Conservation (phyloP, 2,888 invertebrate genomes). For the Amphipyra berbera region DNA sequence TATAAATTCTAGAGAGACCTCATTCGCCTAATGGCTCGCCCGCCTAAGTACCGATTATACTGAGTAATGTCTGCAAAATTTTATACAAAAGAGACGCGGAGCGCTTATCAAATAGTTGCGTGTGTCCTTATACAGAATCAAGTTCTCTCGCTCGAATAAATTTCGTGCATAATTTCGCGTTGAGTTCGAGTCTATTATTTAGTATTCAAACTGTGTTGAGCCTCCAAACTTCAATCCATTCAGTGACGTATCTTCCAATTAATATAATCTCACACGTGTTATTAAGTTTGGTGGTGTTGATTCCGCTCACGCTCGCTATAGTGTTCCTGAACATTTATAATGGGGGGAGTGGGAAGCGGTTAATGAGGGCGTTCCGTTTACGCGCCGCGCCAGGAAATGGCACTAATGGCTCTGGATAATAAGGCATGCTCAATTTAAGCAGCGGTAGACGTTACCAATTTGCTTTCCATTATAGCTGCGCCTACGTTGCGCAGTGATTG, state of each 20-base stretch:
- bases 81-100: slow-evolving; percentile 35
- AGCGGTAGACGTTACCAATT: slow-evolving; percentile 61
- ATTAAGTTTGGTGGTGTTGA: slow-evolving; percentile 39
- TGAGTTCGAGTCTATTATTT: slow-evolving; percentile 32
- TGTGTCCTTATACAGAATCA: slow-evolving; percentile 21
- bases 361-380: slow-evolving; percentile 69
- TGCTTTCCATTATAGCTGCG: slow-evolving; percentile 61
- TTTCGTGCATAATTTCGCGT: slow-evolving; percentile 29
- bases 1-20: slow-evolving; percentile 51
- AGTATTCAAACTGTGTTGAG: slow-evolving; percentile 43
- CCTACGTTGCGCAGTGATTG: slow-evolving; percentile 55
- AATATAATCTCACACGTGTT: slow-evolving; percentile 54
- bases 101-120: slow-evolving; percentile 38
- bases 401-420: slow-evolving; percentile 71
- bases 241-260: slow-evolving; percentile 55
- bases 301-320: slow-evolving; percentile 56
- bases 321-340: slow-evolving; percentile 49
- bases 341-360: slow-evolving; percentile 57
- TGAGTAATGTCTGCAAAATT: slow-evolving; percentile 42
- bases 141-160: slow-evolving; percentile 22
- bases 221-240: slow-evolving; percentile 46
- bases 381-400: slow-evolving; percentile 61
- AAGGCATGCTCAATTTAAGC: slow-evolving; percentile 64
- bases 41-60: slow-evolving; percentile 47
- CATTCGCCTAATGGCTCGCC: slow-evolving; percentile 43